These are phyloP conservation scores for Caenorhabditis zanzibari DNA, from an alignment of 2,888 invertebrate species.

Conservation along the genomic window DNA sequence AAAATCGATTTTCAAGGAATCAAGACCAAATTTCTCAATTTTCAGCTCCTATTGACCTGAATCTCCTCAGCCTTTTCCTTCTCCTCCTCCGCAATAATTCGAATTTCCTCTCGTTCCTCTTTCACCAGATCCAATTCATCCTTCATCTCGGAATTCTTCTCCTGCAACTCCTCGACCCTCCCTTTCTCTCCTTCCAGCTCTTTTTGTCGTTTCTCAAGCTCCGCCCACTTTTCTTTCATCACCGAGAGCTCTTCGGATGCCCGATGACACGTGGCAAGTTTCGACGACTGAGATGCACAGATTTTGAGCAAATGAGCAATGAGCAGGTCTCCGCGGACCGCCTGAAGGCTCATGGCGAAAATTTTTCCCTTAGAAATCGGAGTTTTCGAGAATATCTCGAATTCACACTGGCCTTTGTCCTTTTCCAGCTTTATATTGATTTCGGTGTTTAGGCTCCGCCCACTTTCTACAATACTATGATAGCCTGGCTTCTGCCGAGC, in stretches of 20 bases:
- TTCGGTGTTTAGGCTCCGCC: slow-evolving; percentile 31
- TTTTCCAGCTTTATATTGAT: slow-evolving; percentile 48
- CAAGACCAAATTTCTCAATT: too few relatives aligned
- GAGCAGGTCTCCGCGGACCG: slow-evolving; percentile 55
- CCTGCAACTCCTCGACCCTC: not conserved
- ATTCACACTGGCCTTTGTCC: slow-evolving; percentile 26
- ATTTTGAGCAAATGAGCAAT: slow-evolving; percentile 57
- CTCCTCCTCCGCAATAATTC: slow-evolving; percentile 53
- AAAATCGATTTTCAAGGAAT: not conserved
- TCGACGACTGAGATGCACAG: slow-evolving; percentile 31
- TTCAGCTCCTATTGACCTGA: not conserved
- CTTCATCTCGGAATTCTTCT: slow-evolving; percentile 44
- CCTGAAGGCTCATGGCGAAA: slow-evolving; percentile 42
- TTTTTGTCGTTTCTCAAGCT: too few relatives aligned
- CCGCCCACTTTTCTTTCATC: not conserved
- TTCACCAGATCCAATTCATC: slow-evolving; percentile 60
- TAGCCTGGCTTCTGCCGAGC: slow-evolving; percentile 2
- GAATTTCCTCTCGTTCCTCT: slow-evolving; percentile 54
- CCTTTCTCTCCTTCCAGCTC: slow-evolving; percentile 5
- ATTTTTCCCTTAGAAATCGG: slow-evolving; percentile 49
- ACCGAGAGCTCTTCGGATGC: slow-evolving; percentile 2
- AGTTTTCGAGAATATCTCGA: slow-evolving; percentile 58
- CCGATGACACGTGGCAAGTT: slow-evolving; percentile 13
- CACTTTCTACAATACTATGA: slow-evolving; percentile 21
- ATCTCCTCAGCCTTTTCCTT: slow-evolving; percentile 17